Percentiles rank a stretch among this genome's conserved stretches.
Evolutionary conservation across 2,888 invertebrate genomes (phyloP).

Genomic region (Achlya flavicornis): DNA sequence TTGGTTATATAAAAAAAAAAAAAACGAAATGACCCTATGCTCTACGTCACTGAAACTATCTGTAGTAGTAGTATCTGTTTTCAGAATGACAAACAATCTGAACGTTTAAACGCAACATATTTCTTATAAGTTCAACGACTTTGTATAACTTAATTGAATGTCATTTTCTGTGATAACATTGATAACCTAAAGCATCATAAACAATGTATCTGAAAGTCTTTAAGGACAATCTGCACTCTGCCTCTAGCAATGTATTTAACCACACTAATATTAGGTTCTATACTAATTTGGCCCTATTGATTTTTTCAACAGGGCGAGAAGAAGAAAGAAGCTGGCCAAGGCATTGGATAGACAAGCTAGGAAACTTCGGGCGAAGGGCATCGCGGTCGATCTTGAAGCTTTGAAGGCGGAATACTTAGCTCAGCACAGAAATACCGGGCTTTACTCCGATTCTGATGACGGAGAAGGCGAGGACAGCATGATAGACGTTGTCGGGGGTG

Average conservation of each 20-base stretch:
- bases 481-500: conserved; percentile 94
- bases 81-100: no score
- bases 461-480: conserved; percentile 88
- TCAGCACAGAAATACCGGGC: conserved; percentile 86
- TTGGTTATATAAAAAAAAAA: no score
- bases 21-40: no score
- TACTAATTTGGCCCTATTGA: conserved; percentile 80
- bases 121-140: conserved; percentile 12
- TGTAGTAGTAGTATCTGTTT: no score
- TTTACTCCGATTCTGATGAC: conserved; percentile 85
- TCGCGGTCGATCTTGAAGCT: conserved; percentile 93
- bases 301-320: conserved; percentile 87
- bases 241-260: conserved; percentile 11
- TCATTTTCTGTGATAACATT: conserved; percentile 13
- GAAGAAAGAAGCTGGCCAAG: conserved; percentile 95
- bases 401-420: conserved; percentile 93
- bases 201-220: neutral
- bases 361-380: conserved; percentile 95
- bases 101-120: neutral
- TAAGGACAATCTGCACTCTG: neutral
- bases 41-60: no score
- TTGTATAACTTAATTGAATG: conserved; percentile 17
- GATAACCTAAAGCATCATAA: conserved; percentile 15
- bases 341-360: conserved; percentile 95
- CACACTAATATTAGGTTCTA: conserved; percentile 66